A percentile compares a stretch with the other conserved stretches of the same genome.
Evolutionary conservation across 1,140 invertebrate genomes (phyloP).

Genomic region (Eufriesea mexicana): DNA sequence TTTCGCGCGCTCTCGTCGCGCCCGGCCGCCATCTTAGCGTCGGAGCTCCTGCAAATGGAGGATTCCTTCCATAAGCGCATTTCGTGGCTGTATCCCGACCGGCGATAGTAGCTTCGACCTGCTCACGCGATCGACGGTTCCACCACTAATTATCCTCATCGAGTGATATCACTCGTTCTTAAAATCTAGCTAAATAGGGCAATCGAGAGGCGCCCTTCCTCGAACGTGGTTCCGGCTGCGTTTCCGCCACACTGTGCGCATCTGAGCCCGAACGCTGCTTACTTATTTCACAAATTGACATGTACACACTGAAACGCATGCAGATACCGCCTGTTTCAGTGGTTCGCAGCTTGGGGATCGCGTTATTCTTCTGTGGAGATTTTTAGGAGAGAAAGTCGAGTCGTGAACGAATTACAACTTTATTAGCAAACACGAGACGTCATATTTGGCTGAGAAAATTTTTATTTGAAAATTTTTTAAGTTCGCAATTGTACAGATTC

Average conservation of each 20-base stretch:
- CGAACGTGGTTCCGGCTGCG: not conserved
- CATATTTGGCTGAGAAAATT: too few relatives aligned
- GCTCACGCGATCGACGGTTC: not conserved
- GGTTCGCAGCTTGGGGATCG: not conserved
- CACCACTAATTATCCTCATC: conserved; percentile 16
- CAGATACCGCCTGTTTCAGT: conserved; percentile 4
- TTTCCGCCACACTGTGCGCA: not conserved
- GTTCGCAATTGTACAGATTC: too few relatives aligned
- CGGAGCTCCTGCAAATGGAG: not conserved
- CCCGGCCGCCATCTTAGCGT: too few relatives aligned
- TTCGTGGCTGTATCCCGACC: not conserved
- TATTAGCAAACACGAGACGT: too few relatives aligned
- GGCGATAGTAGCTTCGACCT: not conserved
- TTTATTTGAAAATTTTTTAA: too few relatives aligned
- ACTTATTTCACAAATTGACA: conserved; percentile 41
- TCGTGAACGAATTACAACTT: too few relatives aligned
- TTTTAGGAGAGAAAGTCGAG: too few relatives aligned
- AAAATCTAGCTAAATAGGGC: not conserved
- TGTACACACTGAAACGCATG: not conserved
- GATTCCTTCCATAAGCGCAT: not conserved
- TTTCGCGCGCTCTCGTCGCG: not conserved
- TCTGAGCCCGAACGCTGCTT: not conserved
- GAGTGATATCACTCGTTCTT: not conserved
- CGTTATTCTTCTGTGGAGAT: not conserved
- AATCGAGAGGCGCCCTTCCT: not conserved